Percentiles rank a stretch among this genome's conserved stretches.
Conservation (phyloP, 2,113 vertebrate species). For the Phycodurus eques region DNA sequence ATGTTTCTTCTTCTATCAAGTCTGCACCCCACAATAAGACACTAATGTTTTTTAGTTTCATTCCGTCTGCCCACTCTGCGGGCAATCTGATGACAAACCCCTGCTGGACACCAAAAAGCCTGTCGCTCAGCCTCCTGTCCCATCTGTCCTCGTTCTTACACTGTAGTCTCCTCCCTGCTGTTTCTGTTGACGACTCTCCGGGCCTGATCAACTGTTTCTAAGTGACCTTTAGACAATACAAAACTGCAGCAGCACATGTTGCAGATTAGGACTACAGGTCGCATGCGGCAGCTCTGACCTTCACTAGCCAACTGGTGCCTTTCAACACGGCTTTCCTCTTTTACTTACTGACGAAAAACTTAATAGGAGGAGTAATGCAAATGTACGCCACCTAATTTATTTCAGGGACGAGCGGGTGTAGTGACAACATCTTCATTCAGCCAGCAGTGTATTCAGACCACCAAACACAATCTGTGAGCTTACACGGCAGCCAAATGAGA, state of each 20-base stretch:
- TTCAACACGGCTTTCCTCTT: constrained; percentile 39
- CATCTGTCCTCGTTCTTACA: constrained; percentile 39
- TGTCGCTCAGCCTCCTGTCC: constrained; percentile 40
- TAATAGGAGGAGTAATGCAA: constrained; percentile 15
- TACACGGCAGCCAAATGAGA: constrained; percentile 9
- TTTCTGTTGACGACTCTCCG: constrained; percentile 46
- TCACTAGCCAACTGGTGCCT: constrained; percentile 32
- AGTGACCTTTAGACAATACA: constrained; percentile 68
- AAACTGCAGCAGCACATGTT: constrained; percentile 53
- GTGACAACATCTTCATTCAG: constrained; percentile 18
- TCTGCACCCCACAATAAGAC: constrained; percentile 32
- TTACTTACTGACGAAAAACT: constrained; percentile 38
- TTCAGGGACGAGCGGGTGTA: constrained; percentile 21
- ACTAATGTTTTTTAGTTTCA: constrained; percentile 28
- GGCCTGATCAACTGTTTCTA: constrained; percentile 42
- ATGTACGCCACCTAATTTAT: constrained; percentile 11
- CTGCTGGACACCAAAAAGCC: constrained; percentile 44
- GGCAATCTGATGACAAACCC: constrained; percentile 29
- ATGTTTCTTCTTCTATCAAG: constrained; percentile 58
- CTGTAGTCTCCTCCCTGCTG: constrained; percentile 40
- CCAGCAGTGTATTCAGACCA: constrained; percentile 23
- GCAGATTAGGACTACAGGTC: constrained; percentile 58
- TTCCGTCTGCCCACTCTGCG: constrained; percentile 19
- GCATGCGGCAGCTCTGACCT: constrained; percentile 51
- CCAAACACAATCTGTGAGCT: background rate